Base-by-base conservation (phyloP, 2,888 invertebrate genomes). In the Leucania comma region DNA sequence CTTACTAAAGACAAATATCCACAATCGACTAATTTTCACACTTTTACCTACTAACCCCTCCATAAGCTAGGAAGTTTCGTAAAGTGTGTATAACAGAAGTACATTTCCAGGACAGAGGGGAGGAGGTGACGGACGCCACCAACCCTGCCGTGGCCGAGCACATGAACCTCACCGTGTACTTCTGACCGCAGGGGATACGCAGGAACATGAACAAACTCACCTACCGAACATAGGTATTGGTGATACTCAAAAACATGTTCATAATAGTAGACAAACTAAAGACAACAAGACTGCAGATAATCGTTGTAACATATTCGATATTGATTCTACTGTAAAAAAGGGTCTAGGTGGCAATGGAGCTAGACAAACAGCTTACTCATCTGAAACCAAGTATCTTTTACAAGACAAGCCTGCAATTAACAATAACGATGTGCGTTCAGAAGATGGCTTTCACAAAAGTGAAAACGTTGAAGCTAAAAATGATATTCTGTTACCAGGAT, bases 91-190 rank as follows among this genome's bases (percentile, higher is more conserved):
- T 80, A 84, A 86, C 84, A 86, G 82, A 81, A 68, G 72, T 83
- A 60, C 58, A 70, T 83, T 87, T 90, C 88, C 91, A 94, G 94
- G 92, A 90, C 87, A 90, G 91, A 88, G 89, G 87, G 83, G 90
- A 86, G 82, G 87, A 83, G 78, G 83, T 91, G 77, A 88, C 88
- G 78, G 95, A 94, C 82, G 94, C 95, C 29, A 92, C 92, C 86
- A 93, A 94, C 91, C 88, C 91, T 22, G 86, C 93, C 51, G 86
- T 93, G 59, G 93, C 93, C 69, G 97, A 97, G 80, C 96, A 97
- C 90, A 96, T 97, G 91, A 97, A 97, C 92, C 96, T 97, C 87
- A 97, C 97, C 72, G 97, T 97, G n/a, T 97, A 97, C 93, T 97
- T 97, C 93, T 97, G 92, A 93, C 78, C 85, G 58, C 57, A 65